phyloP scores from a whole-genome alignment of 2,113 vertebrate species.

The Protobothrops flavoviridis region DNA sequence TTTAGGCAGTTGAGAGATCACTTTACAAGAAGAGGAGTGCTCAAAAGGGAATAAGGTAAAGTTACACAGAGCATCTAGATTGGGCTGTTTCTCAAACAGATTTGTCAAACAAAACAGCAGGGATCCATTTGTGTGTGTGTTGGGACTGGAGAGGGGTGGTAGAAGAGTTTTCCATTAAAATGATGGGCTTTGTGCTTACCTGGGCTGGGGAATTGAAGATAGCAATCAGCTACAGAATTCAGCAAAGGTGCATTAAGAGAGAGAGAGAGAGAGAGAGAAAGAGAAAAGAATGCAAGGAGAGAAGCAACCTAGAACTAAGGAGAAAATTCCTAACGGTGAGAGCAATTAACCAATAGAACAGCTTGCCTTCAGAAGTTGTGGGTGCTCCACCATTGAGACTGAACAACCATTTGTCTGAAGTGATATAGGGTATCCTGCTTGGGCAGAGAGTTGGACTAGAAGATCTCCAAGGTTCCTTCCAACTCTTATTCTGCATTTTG shows the following conservation, averaged over 20 bases:
- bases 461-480: too few relatives aligned
- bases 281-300: slow-evolving; percentile 38
- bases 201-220: slow-evolving; percentile 15
- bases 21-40: slow-evolving; percentile 72
- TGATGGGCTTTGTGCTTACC: slow-evolving; percentile 62
- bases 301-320: not conserved
- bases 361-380: not conserved
- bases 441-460: not conserved
- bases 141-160: not conserved
- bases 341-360: not conserved
- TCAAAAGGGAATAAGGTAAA: slow-evolving; percentile 81
- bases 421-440: not conserved
- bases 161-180: slow-evolving; percentile 71
- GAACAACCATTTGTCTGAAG: too few relatives aligned
- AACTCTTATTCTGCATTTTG: not conserved
- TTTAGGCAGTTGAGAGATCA: slow-evolving; percentile 81
- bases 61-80: slow-evolving; percentile 77
- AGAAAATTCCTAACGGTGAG: not conserved
- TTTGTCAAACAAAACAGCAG: slow-evolving; percentile 72
- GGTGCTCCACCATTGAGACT: not conserved
- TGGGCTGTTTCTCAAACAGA: slow-evolving; percentile 74
- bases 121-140: slow-evolving; percentile 59
- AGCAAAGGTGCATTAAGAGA: slow-evolving; percentile 2
- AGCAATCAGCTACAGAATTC: not conserved
- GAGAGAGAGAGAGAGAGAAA: slow-evolving; percentile 41